phyloP scores from a whole-genome alignment of 2,888 invertebrate species.

The Salpingus planirostris region DNA sequence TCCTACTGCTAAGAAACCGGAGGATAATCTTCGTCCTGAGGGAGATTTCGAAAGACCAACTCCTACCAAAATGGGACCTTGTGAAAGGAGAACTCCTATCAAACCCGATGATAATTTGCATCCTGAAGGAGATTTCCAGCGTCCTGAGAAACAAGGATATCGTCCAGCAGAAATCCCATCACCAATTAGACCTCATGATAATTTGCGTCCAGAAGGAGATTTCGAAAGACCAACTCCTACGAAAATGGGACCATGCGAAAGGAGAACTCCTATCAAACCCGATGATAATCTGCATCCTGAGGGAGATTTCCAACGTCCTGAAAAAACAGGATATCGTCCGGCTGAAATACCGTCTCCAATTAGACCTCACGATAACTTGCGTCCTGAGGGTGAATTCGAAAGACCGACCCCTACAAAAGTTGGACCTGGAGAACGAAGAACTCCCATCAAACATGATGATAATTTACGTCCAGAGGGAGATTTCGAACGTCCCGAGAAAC shows the following conservation, averaged over 20 bases:
- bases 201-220: conserved; percentile 32
- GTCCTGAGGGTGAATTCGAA: conserved; percentile 44
- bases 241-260: conserved; percentile 39
- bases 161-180: conserved; percentile 31
- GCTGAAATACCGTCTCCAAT: conserved; percentile 31
- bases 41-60: conserved; percentile 42
- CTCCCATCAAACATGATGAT: conserved; percentile 38
- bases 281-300: conserved; percentile 44
- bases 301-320: conserved; percentile 24
- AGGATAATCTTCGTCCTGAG: conserved; percentile 44
- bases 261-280: conserved; percentile 33
- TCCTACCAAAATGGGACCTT: conserved; percentile 36
- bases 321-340: conserved; percentile 32
- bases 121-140: conserved; percentile 44
- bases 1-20: conserved; percentile 39
- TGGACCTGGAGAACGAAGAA: conserved; percentile 32
- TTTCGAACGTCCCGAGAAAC: conserved; percentile 36
- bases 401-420: conserved; percentile 41
- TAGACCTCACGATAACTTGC: conserved; percentile 41
- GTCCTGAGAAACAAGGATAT: conserved; percentile 32
- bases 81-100: conserved; percentile 33
- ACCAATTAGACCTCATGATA: conserved; percentile 32
- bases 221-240: conserved; percentile 47
- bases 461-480: conserved; percentile 40
- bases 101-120: conserved; percentile 44